Base-by-base conservation (phyloP, 2,113 vertebrate species). In the Actenoides lindsayi region DNA sequence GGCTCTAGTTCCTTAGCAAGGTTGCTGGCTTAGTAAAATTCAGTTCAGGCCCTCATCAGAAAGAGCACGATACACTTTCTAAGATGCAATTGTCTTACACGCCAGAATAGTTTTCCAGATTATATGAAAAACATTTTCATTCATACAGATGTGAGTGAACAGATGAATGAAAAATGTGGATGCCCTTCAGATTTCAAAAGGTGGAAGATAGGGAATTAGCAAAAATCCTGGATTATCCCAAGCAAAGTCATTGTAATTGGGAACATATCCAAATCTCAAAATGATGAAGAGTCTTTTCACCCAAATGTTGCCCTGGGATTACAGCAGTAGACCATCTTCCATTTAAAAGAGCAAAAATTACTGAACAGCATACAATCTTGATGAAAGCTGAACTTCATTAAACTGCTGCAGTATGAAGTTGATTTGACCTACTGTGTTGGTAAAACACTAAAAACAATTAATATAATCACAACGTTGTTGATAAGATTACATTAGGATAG, bases 401-500 rank as follows among this genome's bases (percentile, higher is more conserved):
- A 74, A 2, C 9, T 70, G n/a, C 8, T 68, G 27, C 6, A 37
- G 5, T 16, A 24, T 35, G 30, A 79, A 56, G 24, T 11, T 46
- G 44, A 39, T 78, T 75, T 60, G 23, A 46, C 9, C 16, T 37
- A 50, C 18, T 65, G 3, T 51, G 12, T 9, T n/a, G 28, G 11
- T 44, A 33, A 79, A 70, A 24, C 9, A 39, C 10, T 41, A 42
- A 77, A 62, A 53, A 0, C 17, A 48, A 41, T 39, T 2, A 63
- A 46, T 35, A 57, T 12, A 25, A 62, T 44, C 23, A 44, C 6
- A 67, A 0, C 0, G 0, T 46, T 44, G 1, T n/a, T n/a, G 8
- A 85, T 16, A 77, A 80, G 15, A 53, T 8, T 41, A 51, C 16
- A 65, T 77, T 41, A 56, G 8, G 10, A 15, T 31, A n/a, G 5